phyloP scores from a whole-genome alignment of 2,888 invertebrate species.

The Tetramorium bicarinatum region DNA sequence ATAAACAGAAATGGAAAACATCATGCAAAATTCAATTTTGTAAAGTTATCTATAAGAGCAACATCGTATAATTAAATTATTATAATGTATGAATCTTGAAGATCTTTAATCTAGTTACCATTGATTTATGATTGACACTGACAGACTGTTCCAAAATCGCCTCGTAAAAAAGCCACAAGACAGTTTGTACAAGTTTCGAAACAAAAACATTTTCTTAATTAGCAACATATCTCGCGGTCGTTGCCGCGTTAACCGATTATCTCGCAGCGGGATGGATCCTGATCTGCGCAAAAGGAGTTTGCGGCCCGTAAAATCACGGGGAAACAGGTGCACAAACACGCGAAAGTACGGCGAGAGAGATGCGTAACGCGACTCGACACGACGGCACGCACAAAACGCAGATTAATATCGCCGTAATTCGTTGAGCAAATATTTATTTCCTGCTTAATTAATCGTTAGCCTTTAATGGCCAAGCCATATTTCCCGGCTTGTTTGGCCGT shows the following conservation, averaged over 20 bases:
- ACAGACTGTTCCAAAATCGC: neutral
- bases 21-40: neutral
- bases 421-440: slow-evolving; percentile 84
- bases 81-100: neutral
- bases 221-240: neutral
- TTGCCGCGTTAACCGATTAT: slow-evolving; percentile 15
- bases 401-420: slow-evolving; percentile 84
- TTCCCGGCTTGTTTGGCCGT: slow-evolving; percentile 79
- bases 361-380: slow-evolving; percentile 57
- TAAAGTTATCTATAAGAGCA: neutral
- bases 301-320: slow-evolving; percentile 26
- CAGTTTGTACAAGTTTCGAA: neutral
- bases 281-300: slow-evolving; percentile 32
- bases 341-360: slow-evolving; percentile 13
- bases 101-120: neutral
- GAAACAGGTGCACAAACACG: slow-evolving; percentile 50
- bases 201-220: slow-evolving; percentile 27
- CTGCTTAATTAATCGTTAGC: slow-evolving; percentile 84
- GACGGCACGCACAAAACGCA: slow-evolving; percentile 79
- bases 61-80: neutral
- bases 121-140: neutral
- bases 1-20: neutral
- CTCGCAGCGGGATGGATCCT: slow-evolving; percentile 31
- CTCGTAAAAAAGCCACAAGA: neutral
- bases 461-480: slow-evolving; percentile 82